A percentile compares a stretch with the other conserved stretches of the same genome.
phyloP scores from a whole-genome alignment of 2,113 vertebrate genomes.

The Plecturocebus donacophilus region DNA sequence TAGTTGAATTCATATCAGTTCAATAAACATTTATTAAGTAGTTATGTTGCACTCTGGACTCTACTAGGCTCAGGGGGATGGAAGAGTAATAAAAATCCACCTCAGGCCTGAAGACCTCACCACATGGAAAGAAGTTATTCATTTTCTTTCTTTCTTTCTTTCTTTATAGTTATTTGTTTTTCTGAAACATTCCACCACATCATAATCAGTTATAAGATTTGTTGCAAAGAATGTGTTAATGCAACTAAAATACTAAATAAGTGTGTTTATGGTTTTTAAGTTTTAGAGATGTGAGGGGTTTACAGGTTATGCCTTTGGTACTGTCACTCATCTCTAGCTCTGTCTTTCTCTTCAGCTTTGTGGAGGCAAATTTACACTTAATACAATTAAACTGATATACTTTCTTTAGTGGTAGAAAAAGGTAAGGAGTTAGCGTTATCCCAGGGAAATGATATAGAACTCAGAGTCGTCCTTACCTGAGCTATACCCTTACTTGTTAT shows the following conservation, averaged over 20 bases:
- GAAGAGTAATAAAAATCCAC: background rate
- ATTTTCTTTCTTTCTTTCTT: background rate
- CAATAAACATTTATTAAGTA: background rate
- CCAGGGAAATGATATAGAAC: background rate
- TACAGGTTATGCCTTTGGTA: background rate
- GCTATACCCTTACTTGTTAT: background rate
- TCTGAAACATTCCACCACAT: background rate
- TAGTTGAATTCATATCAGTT: background rate
- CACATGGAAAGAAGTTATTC: background rate
- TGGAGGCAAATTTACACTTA: background rate
- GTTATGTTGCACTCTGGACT: background rate
- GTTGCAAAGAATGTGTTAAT: background rate
- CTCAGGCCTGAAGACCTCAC: background rate
- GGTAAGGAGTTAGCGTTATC: background rate
- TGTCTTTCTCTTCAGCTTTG: background rate
- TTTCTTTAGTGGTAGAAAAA: background rate
- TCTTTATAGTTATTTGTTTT: background rate
- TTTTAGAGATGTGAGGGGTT: background rate
- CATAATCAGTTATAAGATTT: background rate
- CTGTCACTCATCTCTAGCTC: no score
- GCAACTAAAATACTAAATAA: background rate
- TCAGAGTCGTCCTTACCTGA: background rate
- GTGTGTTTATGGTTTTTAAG: background rate
- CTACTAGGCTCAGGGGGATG: background rate
- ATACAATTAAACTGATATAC: background rate